A percentile compares a stretch with the other conserved stretches of the same genome.
Evolutionary conservation across 2,113 vertebrate genomes (phyloP).

Genomic region (Haliaeetus leucogaster): DNA sequence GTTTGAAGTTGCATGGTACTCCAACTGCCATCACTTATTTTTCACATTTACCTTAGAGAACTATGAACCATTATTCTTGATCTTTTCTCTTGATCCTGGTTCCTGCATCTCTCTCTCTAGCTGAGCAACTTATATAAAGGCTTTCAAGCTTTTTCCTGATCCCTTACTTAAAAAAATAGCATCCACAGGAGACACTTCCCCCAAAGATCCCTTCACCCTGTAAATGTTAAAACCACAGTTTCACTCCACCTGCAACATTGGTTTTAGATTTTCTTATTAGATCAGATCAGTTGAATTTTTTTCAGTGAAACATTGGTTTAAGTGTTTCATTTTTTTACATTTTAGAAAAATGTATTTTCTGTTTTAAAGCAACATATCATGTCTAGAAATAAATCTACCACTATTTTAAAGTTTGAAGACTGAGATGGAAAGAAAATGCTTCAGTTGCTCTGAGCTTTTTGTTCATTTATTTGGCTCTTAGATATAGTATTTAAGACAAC

Average conservation of each 20-base stretch:
- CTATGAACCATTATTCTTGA: not conserved
- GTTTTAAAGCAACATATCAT: not conserved
- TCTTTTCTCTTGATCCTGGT: not conserved
- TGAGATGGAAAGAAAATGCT: not conserved
- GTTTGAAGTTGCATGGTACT: not conserved
- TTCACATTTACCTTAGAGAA: not conserved
- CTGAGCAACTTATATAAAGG: not conserved
- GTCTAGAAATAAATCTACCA: not conserved
- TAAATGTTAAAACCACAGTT: not conserved
- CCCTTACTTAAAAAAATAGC: not conserved
- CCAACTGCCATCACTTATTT: not conserved
- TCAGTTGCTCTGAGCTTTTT: not conserved
- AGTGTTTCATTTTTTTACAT: not conserved
- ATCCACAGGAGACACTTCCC: not conserved
- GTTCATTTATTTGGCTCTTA: not conserved
- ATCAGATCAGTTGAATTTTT: not conserved
- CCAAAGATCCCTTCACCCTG: not conserved
- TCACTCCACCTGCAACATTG: not conserved
- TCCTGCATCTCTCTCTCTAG: not conserved
- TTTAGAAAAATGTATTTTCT: not conserved
- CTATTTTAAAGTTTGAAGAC: not conserved
- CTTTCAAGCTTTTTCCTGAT: not conserved
- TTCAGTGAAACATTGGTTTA: not conserved
- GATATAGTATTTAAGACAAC: not conserved
- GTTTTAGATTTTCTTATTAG: not conserved